These are phyloP conservation scores for Stictonetta naevosa DNA, from an alignment of 2,113 vertebrate genomes.

Conservation along the genomic window DNA sequence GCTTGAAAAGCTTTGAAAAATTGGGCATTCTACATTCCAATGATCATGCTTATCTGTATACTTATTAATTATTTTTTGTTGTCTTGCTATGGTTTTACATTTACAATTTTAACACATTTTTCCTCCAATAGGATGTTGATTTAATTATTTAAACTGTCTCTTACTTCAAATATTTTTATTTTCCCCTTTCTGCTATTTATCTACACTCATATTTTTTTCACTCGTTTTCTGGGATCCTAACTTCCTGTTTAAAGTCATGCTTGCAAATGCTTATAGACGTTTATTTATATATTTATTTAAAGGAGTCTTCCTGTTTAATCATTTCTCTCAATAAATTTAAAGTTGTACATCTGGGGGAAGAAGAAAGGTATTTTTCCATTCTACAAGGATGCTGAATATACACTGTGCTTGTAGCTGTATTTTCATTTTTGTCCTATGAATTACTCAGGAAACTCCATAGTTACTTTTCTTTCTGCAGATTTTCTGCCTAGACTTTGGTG, in stretches of 20 bases:
- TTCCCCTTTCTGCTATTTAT: background rate
- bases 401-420: background rate
- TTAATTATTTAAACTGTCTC: background rate
- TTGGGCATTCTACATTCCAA: background rate
- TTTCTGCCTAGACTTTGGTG: background rate
- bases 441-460: background rate
- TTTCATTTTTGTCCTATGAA: background rate
- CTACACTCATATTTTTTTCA: background rate
- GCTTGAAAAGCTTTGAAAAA: background rate
- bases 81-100: background rate
- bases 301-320: background rate
- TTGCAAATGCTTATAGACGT: background rate
- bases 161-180: background rate
- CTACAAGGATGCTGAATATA: background rate
- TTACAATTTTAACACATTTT: background rate
- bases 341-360: background rate
- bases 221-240: background rate
- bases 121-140: background rate
- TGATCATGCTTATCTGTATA: background rate
- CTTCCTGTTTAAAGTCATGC: background rate
- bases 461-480: background rate
- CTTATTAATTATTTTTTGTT: background rate
- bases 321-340: background rate
- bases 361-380: background rate
- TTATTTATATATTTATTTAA: background rate